Evolutionary conservation across 2,113 vertebrate species (phyloP).

Genomic region (Microtus pennsylvanicus): DNA sequence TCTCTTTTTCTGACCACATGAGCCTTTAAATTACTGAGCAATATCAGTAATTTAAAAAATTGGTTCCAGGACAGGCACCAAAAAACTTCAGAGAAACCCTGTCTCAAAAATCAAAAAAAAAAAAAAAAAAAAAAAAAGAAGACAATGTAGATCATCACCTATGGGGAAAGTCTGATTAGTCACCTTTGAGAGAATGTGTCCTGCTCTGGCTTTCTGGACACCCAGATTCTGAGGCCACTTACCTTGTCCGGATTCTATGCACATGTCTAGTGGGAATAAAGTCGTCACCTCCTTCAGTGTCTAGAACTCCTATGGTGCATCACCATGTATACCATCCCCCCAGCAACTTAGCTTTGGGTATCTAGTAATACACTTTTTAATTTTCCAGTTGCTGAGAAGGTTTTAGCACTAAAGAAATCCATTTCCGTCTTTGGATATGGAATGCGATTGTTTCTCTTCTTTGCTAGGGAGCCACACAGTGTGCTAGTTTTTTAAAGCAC

Average conservation of each 20-base stretch:
- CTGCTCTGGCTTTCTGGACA: constrained; percentile 60
- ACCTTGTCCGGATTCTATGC: constrained; percentile 25
- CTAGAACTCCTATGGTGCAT: constrained; percentile 61
- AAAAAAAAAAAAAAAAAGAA: too few relatives aligned
- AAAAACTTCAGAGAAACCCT: too few relatives aligned
- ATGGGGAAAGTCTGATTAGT: constrained; percentile 25
- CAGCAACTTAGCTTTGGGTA: constrained; percentile 62
- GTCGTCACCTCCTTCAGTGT: constrained; percentile 62
- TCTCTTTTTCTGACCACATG: too few relatives aligned
- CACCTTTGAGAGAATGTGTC: constrained; percentile 68
- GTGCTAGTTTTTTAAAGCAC: constrained; percentile 58
- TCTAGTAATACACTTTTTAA: constrained; percentile 63
- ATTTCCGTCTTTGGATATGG: constrained; percentile 43
- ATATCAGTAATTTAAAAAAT: too few relatives aligned
- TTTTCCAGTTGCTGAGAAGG: constrained; percentile 68
- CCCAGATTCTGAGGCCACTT: background rate
- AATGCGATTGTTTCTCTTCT: constrained; percentile 67
- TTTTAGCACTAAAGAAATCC: constrained; percentile 59
- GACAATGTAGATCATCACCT: background rate
- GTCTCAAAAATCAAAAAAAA: too few relatives aligned
- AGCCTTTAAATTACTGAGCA: too few relatives aligned
- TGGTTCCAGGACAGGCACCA: too few relatives aligned
- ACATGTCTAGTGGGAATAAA: constrained; percentile 68
- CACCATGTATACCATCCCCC: constrained; percentile 72
- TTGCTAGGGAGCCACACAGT: constrained; percentile 32